These are phyloP conservation scores for Dipodomys spectabilis DNA, from an alignment of 2,113 vertebrate species.

Conservation along the genomic window DNA sequence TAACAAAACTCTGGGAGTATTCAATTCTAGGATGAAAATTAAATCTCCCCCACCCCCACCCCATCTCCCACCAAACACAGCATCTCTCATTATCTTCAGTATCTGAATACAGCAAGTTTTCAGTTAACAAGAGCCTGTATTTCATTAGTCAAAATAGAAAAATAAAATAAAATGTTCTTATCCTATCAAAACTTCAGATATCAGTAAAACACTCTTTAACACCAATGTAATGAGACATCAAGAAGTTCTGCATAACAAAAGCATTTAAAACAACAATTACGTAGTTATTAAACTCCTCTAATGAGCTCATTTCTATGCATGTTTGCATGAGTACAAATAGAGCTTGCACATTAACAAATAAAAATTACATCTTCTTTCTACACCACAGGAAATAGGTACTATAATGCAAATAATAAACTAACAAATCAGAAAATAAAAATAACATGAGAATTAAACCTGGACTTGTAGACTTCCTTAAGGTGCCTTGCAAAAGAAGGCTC, in stretches of 20 bases:
- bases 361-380: slow-evolving; percentile 38
- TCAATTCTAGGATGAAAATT: slow-evolving; percentile 21
- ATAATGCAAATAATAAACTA: slow-evolving; percentile 15
- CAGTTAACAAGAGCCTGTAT: slow-evolving; percentile 14
- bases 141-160: slow-evolving; percentile 9
- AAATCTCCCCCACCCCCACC: not conserved
- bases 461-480: not conserved
- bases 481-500: not conserved
- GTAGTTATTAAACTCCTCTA: slow-evolving; percentile 53
- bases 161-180: not conserved
- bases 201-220: slow-evolving; percentile 46
- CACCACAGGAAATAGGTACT: not conserved
- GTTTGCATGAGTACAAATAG: not conserved
- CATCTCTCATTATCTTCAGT: slow-evolving; percentile 10
- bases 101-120: slow-evolving; percentile 41
- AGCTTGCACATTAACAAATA: slow-evolving; percentile 31
- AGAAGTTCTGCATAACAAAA: slow-evolving; percentile 45
- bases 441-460: not conserved
- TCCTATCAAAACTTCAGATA: slow-evolving; percentile 54
- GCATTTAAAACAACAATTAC: slow-evolving; percentile 32
- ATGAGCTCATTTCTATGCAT: slow-evolving; percentile 34
- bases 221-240: not conserved
- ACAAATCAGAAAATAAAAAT: slow-evolving; percentile 8
- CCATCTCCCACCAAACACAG: not conserved
- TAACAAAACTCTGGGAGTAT: not conserved